Evolutionary conservation across 1,140 invertebrate species (phyloP).

Genomic region (Sinella curviseta): DNA sequence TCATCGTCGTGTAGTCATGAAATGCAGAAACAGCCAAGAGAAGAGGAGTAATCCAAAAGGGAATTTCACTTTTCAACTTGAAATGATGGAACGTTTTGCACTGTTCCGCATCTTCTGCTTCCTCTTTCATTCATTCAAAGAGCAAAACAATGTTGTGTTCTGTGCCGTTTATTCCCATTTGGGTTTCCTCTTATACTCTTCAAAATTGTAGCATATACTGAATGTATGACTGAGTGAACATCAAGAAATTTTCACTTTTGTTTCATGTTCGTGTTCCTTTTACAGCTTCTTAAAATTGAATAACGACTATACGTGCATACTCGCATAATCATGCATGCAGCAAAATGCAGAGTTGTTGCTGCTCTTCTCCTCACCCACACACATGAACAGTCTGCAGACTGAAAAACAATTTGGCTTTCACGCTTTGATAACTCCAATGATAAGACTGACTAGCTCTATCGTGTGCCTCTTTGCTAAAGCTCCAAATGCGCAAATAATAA

Average conservation of each 20-base stretch:
- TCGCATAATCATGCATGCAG: background rate
- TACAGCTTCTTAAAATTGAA: background rate
- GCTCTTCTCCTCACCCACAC: background rate
- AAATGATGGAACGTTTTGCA: background rate
- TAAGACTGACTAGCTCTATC: background rate
- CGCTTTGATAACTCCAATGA: slow-evolving; percentile 2
- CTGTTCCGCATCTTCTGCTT: background rate
- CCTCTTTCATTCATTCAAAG: background rate
- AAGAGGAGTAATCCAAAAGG: background rate
- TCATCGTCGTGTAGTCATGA: background rate
- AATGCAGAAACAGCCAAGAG: too few species aligned
- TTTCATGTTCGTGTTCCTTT: too few species aligned
- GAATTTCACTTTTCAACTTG: background rate
- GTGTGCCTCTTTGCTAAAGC: background rate
- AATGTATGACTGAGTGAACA: too few species aligned
- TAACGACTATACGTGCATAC: background rate
- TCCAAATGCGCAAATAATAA: background rate
- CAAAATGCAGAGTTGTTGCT: background rate
- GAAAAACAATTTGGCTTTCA: slow-evolving; percentile 15
- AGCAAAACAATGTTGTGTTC: background rate
- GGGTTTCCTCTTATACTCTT: background rate
- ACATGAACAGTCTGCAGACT: background rate
- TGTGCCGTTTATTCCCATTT: background rate
- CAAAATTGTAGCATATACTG: background rate
- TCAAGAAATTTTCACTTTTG: too few species aligned